phyloP scores from a whole-genome alignment of 1,140 invertebrate genomes.

The Cheumatopsyche charites region DNA sequence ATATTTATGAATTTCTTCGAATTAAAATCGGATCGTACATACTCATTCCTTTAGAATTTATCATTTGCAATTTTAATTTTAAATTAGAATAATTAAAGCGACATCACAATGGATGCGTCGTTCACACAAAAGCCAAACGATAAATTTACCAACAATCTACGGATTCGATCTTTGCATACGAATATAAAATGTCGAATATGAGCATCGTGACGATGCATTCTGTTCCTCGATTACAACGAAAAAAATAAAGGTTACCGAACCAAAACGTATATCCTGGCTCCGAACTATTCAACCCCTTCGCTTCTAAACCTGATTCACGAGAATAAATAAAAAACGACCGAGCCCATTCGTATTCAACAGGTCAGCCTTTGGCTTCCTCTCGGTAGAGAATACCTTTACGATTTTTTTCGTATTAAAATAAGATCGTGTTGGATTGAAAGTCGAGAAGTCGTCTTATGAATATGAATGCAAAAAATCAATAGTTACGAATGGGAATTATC shows the following conservation, averaged over 20 bases:
- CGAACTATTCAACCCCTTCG: constrained; percentile 26
- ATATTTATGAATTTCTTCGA: too few relatives aligned
- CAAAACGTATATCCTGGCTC: constrained; percentile 33
- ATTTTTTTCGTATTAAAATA: neutral
- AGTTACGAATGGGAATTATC: too few relatives aligned
- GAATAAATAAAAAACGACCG: neutral
- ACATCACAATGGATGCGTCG: too few relatives aligned
- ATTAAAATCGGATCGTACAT: too few relatives aligned
- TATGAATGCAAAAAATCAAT: too few relatives aligned
- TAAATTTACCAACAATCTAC: neutral
- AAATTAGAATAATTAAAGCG: too few relatives aligned
- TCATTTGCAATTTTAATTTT: too few relatives aligned
- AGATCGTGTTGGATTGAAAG: neutral
- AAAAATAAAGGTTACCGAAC: constrained; percentile 33
- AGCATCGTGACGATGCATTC: constrained; percentile 29
- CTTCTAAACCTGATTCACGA: constrained; percentile 10
- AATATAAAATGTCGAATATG: constrained; percentile 18
- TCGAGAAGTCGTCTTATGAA: too few relatives aligned
- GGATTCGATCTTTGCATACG: neutral
- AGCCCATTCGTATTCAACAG: constrained; percentile 16
- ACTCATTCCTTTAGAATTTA: too few relatives aligned
- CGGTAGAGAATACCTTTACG: neutral
- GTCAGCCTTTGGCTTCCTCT: constrained; percentile 9
- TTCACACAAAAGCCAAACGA: neutral
- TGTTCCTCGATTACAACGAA: constrained; percentile 22